These are phyloP conservation scores for Aphodius sticticus DNA, from an alignment of 2,888 invertebrate genomes.

Conservation along the genomic window DNA sequence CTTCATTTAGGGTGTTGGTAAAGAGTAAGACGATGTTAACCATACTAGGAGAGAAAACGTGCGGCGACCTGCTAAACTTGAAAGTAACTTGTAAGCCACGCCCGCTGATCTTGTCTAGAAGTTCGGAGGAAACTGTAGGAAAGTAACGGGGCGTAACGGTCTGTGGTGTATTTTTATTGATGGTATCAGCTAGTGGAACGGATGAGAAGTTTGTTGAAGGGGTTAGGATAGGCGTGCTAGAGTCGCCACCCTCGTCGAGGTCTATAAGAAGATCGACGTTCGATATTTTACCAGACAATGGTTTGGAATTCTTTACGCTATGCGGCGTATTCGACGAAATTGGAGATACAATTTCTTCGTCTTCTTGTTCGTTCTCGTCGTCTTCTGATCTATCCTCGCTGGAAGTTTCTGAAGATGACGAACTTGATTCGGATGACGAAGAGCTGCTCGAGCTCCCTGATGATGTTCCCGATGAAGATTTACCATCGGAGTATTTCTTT, in stretches of 20 bases:
- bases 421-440: conserved; percentile 25
- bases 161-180: conserved; percentile 47
- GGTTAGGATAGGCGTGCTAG: conserved; percentile 78
- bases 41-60: conserved; percentile 84
- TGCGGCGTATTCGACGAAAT: conserved; percentile 43
- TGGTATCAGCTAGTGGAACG: conserved; percentile 50
- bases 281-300: conserved; percentile 57
- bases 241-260: conserved; percentile 75
- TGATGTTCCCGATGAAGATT: not conserved
- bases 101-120: conserved; percentile 77
- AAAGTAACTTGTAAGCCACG: conserved; percentile 71
- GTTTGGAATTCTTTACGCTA: not conserved
- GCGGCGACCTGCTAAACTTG: conserved; percentile 80
- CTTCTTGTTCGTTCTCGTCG: conserved; percentile 49
- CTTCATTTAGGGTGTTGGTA: conserved; percentile 73
- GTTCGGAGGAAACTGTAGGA: conserved; percentile 67
- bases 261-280: conserved; percentile 87
- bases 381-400: conserved; percentile 44
- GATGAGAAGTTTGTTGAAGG: conserved; percentile 83
- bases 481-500: conserved; percentile 28
- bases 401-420: conserved; percentile 40
- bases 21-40: conserved; percentile 82
- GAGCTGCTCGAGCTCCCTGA: not conserved
- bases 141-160: conserved; percentile 70
- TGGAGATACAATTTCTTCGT: conserved; percentile 54